Evolutionary conservation across 2,113 vertebrate genomes (phyloP).

Genomic region (Corydoras sp.): DNA sequence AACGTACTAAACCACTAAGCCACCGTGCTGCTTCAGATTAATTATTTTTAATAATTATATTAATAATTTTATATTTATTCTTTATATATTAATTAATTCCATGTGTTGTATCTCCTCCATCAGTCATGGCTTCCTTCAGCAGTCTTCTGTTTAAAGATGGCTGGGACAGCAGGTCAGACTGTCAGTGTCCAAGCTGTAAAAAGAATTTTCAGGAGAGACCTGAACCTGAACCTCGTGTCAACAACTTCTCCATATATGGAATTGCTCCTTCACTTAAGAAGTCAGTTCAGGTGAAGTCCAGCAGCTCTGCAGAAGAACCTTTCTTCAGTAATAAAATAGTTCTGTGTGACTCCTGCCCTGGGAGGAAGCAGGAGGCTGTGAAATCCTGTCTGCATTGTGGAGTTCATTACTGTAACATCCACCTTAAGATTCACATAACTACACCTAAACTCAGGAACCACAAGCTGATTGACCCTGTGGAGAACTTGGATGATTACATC

Average conservation of each 20-base stretch:
- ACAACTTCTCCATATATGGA: constrained; percentile 16
- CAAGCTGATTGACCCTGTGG: constrained; percentile 13
- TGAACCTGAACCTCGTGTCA: background rate
- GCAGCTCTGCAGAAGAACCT: background rate
- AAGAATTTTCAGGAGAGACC: background rate
- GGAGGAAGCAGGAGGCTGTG: background rate
- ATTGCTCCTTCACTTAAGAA: constrained; percentile 9
- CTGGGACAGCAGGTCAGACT: constrained; percentile 22
- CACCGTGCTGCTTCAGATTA: no score
- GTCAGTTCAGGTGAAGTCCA: constrained; percentile 11
- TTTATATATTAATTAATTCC: no score
- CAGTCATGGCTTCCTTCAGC: constrained; percentile 13
- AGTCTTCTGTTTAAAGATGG: constrained; percentile 6
- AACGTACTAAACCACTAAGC: no score
- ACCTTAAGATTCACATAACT: constrained; percentile 3
- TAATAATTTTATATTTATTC: no score
- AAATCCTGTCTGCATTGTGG: constrained; percentile 18
- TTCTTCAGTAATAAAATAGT: background rate
- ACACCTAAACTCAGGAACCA: constrained; percentile 2
- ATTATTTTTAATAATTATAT: no score
- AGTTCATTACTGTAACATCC: background rate
- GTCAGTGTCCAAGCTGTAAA: constrained; percentile 24
- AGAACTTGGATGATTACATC: constrained; percentile 20
- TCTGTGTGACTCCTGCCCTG: background rate
- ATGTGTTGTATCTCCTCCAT: background rate